These are phyloP conservation scores for Petroica traversi DNA, from an alignment of 2,113 vertebrate species.

Conservation along the genomic window DNA sequence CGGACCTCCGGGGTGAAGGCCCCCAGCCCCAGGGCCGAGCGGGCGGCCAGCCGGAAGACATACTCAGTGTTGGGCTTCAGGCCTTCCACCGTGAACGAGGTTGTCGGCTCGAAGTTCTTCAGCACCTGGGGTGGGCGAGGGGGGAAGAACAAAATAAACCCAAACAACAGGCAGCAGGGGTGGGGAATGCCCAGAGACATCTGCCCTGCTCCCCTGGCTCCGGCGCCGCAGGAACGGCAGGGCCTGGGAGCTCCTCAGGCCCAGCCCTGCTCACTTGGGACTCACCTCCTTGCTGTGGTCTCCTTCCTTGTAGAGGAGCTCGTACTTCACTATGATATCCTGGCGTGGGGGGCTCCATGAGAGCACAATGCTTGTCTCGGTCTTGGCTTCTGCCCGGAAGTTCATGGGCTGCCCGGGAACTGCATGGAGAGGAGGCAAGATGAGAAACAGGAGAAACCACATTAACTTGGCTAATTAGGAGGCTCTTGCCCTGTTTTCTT, in stretches of 20 bases:
- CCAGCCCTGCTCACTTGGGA: neutral
- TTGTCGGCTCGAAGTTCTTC: constrained; percentile 85
- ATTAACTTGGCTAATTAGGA: neutral
- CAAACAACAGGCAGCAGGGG: neutral
- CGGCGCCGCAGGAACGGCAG: fast-evolving
- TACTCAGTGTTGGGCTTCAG: constrained; percentile 95
- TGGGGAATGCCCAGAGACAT: neutral
- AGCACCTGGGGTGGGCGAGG: constrained; percentile 74
- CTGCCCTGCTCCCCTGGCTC: neutral
- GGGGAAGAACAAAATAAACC: neutral
- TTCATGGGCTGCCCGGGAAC: constrained; percentile 96
- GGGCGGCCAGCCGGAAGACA: constrained; percentile 91
- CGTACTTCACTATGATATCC: constrained; percentile 91
- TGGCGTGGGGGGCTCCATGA: constrained; percentile 92
- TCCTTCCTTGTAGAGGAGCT: constrained; percentile 87
- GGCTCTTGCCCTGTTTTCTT: neutral
- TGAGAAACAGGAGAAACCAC: neutral
- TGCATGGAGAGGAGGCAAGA: constrained; percentile 3
- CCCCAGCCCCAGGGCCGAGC: constrained; percentile 91
- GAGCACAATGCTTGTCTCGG: constrained; percentile 88
- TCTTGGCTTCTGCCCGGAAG: constrained; percentile 90
- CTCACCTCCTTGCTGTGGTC: constrained; percentile 82
- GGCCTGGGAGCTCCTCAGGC: neutral
- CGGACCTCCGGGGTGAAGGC: constrained; percentile 92
- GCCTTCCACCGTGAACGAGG: constrained; percentile 85